phyloP scores from a whole-genome alignment of 1,140 invertebrate genomes.

The Drosophila sp. region DNA sequence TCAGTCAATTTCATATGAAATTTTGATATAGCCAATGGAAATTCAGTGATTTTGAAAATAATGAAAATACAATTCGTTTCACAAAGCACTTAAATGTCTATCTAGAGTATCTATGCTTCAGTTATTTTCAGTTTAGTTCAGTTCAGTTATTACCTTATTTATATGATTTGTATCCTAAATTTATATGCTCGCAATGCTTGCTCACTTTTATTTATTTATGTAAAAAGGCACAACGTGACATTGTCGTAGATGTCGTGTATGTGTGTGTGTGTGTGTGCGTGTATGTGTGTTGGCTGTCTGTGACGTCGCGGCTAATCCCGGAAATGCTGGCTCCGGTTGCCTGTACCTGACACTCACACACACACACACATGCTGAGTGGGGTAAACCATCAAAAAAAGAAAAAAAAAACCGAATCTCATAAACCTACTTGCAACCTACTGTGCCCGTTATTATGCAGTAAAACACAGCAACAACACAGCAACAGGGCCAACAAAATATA shows the following conservation, averaged over 20 bases:
- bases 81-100: not conserved
- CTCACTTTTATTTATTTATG: conserved; percentile 59
- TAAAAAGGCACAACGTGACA: conserved; percentile 71
- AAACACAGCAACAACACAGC: conserved; percentile 6
- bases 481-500: conserved; percentile 7
- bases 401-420: conserved; percentile 6
- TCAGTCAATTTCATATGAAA: too few species aligned
- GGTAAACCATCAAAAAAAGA: conserved; percentile 9
- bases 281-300: conserved; percentile 31
- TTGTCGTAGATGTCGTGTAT: conserved; percentile 47
- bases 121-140: not conserved
- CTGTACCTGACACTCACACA: conserved; percentile 17
- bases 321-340: conserved; percentile 38
- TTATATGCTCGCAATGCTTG: conserved; percentile 58
- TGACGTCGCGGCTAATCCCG: conserved; percentile 44
- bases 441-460: conserved; percentile 22
- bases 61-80: not conserved
- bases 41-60: not conserved
- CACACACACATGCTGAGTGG: conserved; percentile 20
- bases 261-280: conserved; percentile 18
- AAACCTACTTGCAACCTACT: conserved; percentile 20
- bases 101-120: not conserved
- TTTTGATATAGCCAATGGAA: not conserved
- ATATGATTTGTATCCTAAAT: conserved; percentile 60
- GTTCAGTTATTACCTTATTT: conserved; percentile 13